A percentile compares a stretch with the other conserved stretches of the same genome.
These are phyloP conservation scores for Atlantisia rogersi DNA, from an alignment of 2,113 vertebrate genomes.

Conservation along the genomic window DNA sequence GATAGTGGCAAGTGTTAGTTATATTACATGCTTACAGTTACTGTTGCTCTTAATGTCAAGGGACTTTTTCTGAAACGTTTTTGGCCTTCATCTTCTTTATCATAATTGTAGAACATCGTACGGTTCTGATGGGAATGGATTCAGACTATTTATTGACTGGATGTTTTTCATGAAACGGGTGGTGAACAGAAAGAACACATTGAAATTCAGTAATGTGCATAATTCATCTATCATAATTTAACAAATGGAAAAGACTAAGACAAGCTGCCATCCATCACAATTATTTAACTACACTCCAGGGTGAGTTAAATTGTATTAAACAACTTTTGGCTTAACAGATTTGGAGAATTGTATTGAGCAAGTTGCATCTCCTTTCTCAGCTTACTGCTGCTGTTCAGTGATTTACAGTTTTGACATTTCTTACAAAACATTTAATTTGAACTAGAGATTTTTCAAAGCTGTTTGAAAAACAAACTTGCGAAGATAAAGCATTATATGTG, in stretches of 20 bases:
- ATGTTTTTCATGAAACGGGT: constrained; percentile 76
- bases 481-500: not conserved
- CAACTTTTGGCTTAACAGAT: constrained; percentile 67
- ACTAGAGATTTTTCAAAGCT: constrained; percentile 37
- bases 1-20: not conserved
- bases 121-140: constrained; percentile 79
- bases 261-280: constrained; percentile 82
- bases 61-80: constrained; percentile 41
- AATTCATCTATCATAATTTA: constrained; percentile 87
- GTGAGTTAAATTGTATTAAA: constrained; percentile 80
- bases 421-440: constrained; percentile 41
- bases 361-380: constrained; percentile 31
- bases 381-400: constrained; percentile 30
- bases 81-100: constrained; percentile 74
- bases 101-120: constrained; percentile 75
- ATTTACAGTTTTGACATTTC: constrained; percentile 60
- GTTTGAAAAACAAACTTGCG: not conserved
- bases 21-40: not conserved
- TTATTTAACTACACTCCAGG: constrained; percentile 78
- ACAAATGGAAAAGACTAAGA: constrained; percentile 79
- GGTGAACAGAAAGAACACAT: constrained; percentile 71
- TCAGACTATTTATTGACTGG: constrained; percentile 76
- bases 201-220: constrained; percentile 72
- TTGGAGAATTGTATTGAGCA: constrained; percentile 43
- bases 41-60: not conserved